Conservation (phyloP, 2,113 vertebrate genomes). For the Euleptes europaea region DNA sequence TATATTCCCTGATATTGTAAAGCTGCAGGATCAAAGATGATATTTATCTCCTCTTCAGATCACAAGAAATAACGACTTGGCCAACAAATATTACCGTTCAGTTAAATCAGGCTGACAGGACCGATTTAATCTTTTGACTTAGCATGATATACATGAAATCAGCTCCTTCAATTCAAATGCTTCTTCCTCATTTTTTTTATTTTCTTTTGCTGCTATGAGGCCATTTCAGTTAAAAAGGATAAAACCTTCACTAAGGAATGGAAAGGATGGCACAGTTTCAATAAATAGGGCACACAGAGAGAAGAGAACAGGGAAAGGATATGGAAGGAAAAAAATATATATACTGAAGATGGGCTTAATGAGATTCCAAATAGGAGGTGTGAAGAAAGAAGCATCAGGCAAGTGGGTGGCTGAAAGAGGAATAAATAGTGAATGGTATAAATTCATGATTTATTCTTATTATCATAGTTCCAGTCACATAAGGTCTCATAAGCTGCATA, state of each 20-base stretch:
- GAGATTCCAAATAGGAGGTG: background rate
- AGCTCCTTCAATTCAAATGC: background rate
- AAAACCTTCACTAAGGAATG: background rate
- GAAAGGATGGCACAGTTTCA: background rate
- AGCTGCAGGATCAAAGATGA: background rate
- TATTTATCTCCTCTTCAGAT: background rate
- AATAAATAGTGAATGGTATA: conserved; percentile 5
- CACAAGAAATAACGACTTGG: background rate
- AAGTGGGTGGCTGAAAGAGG: conserved; percentile 3
- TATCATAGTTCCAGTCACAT: background rate
- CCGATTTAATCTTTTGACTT: conserved; percentile 8
- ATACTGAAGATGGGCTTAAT: background rate
- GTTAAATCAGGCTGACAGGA: background rate
- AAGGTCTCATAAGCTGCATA: background rate
- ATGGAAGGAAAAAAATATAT: background rate
- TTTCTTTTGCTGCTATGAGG: background rate
- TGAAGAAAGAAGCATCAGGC: background rate
- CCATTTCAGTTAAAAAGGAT: background rate
- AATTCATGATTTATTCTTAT: background rate
- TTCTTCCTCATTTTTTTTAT: background rate
- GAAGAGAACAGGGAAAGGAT: background rate
- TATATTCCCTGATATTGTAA: background rate
- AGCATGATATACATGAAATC: background rate
- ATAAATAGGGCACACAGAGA: background rate
- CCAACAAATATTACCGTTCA: background rate